Base-by-base conservation (phyloP, 2,888 invertebrate genomes). In the Caenorhabditis macrosperma region DNA sequence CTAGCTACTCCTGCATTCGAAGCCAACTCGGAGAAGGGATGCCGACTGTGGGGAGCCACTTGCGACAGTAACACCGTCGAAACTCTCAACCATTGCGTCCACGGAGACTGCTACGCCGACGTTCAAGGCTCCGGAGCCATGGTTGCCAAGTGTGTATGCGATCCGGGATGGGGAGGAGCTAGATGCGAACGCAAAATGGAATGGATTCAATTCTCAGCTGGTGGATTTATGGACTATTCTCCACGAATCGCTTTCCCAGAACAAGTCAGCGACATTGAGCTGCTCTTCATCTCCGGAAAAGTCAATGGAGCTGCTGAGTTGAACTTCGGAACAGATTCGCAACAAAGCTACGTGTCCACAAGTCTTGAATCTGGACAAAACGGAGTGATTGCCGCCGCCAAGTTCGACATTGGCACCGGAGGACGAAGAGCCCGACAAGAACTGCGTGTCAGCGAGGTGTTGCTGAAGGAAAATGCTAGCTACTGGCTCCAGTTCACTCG, bases 31-130 rank as follows among this genome's bases (percentile, higher is more conserved):
- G 77, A 83, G 35, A 66, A 64, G 1, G 96, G 97, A 3, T 99
- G 98, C 91, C 95, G 95, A 0, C 95, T 95, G 90, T 95, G 96
- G 12, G 97, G 97, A 89, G 95, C 96, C 89, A 94, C 95, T 46
- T 97, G 97, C 91, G 94, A 95, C 78, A 91, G 90, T 85, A 95
- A 95, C 54, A 95, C 95, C 85, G 93, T 95, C 20, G 95, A 95
- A 0, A 71, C 81, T 2, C 59, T 83, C 7, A 82, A 81, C 41
- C 86, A 83, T 66, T 87, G 88, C 67, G 75, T 88, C 17, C 86
- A 90, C 55, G 90, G 90, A 52, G 87, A 89, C 64, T 90, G 90
- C 63, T 86, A 81, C 64, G 87, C 88, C 28, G 85, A 88, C 63
- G 78, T 82, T 28, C 77, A 78, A 60, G 83, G 83, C 46, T 66